Evolutionary conservation across 1,140 invertebrate genomes (phyloP).

Genomic region (Manduca sexta): DNA sequence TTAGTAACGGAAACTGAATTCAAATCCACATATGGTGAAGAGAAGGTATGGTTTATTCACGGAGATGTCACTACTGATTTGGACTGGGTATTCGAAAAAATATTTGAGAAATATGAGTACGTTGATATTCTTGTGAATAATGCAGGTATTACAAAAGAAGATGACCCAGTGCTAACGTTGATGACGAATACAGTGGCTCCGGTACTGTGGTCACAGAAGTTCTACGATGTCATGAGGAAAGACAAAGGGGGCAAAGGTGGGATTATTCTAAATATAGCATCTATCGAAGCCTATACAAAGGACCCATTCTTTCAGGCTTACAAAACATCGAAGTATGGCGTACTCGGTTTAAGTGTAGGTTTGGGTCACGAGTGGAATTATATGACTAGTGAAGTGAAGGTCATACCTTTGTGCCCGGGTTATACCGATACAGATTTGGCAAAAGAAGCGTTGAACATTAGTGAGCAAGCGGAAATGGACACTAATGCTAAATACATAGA

Average conservation of each 20-base stretch:
- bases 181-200: background rate
- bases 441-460: background rate
- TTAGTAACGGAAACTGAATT: background rate
- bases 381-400: background rate
- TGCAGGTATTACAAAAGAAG: background rate
- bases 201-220: background rate
- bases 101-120: conserved; percentile 10
- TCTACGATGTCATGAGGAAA: background rate
- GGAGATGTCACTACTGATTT: conserved; percentile 5
- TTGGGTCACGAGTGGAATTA: background rate
- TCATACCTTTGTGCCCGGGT: background rate
- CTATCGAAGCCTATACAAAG: background rate
- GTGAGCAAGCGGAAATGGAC: background rate
- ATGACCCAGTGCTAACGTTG: background rate
- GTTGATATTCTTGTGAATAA: conserved; percentile 3
- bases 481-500: background rate
- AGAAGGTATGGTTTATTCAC: background rate
- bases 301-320: background rate
- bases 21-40: background rate
- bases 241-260: background rate
- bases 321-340: background rate
- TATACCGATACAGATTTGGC: background rate
- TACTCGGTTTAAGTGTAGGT: background rate
- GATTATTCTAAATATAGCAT: conserved; percentile 3
- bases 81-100: background rate